Conservation (phyloP, 1,140 invertebrate genomes). For the Trachelipus rathkii region DNA sequence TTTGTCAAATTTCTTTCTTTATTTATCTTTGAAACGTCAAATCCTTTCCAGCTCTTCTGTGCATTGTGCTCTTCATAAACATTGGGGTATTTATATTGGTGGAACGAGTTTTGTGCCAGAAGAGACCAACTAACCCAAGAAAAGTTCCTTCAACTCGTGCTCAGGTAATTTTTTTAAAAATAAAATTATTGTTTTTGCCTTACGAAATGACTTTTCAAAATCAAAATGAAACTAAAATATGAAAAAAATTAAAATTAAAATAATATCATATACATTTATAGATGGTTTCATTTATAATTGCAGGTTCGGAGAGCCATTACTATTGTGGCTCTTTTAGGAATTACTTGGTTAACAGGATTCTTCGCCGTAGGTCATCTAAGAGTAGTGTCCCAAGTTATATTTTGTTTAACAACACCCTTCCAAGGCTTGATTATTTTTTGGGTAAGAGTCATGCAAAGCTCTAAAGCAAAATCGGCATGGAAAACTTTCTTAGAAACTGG, state of each 20-base stretch:
- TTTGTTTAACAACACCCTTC: conserved; percentile 55
- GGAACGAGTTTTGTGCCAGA: conserved; percentile 52
- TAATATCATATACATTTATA: too few species aligned
- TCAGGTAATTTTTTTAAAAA: conserved; percentile 19
- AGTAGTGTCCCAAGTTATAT: conserved; percentile 55
- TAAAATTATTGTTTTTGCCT: too few species aligned
- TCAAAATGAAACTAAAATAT: too few species aligned
- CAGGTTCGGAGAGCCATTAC: conserved; percentile 57
- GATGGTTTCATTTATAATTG: conserved; percentile 32
- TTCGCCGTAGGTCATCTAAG: conserved; percentile 54
- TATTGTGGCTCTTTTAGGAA: conserved; percentile 56
- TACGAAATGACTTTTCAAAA: too few species aligned
- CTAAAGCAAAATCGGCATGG: conserved; percentile 55
- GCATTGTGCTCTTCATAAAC: conserved; percentile 54
- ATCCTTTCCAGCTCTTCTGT: conserved; percentile 49
- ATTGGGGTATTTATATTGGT: conserved; percentile 55
- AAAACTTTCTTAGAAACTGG: conserved; percentile 51
- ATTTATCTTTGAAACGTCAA: background rate
- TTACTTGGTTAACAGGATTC: conserved; percentile 58
- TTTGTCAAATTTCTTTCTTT: background rate
- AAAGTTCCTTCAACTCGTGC: conserved; percentile 22
- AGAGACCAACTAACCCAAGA: conserved; percentile 42
- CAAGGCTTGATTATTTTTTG: conserved; percentile 58
- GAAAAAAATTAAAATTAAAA: too few species aligned
- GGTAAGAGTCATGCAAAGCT: conserved; percentile 55